Evolutionary conservation across 2,888 invertebrate species (phyloP), one percentile per base, ranked within the genome.

Genomic region (Gymnosoma rotundatum): DNA sequence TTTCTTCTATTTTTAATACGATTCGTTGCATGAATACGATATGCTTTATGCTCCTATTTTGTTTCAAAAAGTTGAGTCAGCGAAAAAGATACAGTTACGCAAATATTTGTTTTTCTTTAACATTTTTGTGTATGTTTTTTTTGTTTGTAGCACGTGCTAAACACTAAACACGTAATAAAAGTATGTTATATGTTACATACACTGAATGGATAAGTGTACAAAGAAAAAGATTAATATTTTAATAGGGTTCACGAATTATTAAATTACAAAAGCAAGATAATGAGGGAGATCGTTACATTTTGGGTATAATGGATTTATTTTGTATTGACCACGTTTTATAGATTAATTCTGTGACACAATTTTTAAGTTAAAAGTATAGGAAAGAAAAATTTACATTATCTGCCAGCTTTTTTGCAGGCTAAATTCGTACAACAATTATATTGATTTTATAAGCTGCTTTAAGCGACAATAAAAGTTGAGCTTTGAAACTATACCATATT

Each of bases 31-130:
- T 50, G n/a, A 50, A 18, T 21, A 18, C 60, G 14, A 18, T 14
- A 50, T 21, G 48, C 10, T 50, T 60, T 60, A 18, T 14, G 32
- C 16, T 36, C 45, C 25, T 18, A 18, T 36, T 42, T 56, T 54
- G 8, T 69, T 69, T 42, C 9, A 6, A 83, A 82, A 85, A 83
- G 86, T 83, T 83, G 83, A 88, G 86, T 86, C 87, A 88, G 87
- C 16, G 48, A 86, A 87, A 87, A 32, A 36, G 25, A 45, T 64
- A 32, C 86, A 45, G 60, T 32, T 52, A 76, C 60, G 67, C 60
- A 52, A 61, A 78, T 78, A 78, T 69, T 78, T 63, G 52, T 52
- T 69, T 52, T 60, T 61, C 32, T 32, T 52, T 16, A 69, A 12
- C 32, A 54, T n/a, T n/a, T n/a, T n/a, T n/a, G n/a, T n/a, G n/a